Evolutionary conservation across 1,140 invertebrate species (phyloP).

Genomic region (Oncopeltus fasciatus): DNA sequence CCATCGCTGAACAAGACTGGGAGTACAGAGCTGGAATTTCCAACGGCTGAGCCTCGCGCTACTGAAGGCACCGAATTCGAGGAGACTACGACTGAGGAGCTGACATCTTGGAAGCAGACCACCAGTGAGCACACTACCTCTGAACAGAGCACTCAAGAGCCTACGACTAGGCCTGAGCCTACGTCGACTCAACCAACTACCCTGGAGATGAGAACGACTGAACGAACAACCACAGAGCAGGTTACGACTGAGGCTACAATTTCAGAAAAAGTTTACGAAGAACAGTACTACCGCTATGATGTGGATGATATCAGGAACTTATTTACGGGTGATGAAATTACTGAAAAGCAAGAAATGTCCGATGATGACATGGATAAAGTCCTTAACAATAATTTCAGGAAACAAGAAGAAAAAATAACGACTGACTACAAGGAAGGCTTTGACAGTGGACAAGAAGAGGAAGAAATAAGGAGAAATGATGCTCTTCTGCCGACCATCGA

Average conservation of each 20-base stretch:
- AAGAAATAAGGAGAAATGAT: constrained; percentile 14
- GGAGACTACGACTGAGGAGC: not conserved
- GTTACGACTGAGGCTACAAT: constrained; percentile 8
- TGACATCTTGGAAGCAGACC: not conserved
- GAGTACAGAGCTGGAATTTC: not conserved
- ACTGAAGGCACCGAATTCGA: not conserved
- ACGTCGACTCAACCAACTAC: not conserved
- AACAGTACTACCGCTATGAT: constrained; percentile 18
- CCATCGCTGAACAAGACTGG: not conserved
- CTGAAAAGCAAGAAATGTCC: constrained; percentile 9
- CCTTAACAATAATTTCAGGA: not conserved
- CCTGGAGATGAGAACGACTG: not conserved
- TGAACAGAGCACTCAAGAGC: not conserved
- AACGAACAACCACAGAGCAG: not conserved
- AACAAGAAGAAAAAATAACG: constrained; percentile 4
- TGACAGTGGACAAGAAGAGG: constrained; percentile 23
- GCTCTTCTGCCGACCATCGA: constrained; percentile 5
- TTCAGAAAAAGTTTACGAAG: constrained; percentile 1
- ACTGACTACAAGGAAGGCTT: constrained; percentile 12
- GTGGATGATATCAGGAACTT: constrained; percentile 17
- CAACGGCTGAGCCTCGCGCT: not conserved
- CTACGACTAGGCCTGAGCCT: too few relatives aligned
- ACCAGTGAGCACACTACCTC: too few relatives aligned
- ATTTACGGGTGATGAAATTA: constrained; percentile 10
- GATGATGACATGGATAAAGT: constrained; percentile 14